Base-by-base conservation (phyloP, 2,113 vertebrate genomes). In the Nothocercus nigrocapillus region DNA sequence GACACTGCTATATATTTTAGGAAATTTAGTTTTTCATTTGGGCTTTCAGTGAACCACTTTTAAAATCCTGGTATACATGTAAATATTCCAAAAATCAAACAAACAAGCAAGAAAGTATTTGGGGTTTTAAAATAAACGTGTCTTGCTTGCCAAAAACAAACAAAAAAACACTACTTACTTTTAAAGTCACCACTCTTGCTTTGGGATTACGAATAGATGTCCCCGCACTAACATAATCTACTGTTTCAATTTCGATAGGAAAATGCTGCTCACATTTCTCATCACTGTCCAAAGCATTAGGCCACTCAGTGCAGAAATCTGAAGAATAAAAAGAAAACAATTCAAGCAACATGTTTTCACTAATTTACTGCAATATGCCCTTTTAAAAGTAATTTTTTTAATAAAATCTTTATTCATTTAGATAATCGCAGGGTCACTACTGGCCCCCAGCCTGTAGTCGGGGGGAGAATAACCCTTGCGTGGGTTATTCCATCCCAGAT, bases 281-380 rank as follows among this genome's bases (percentile, higher is more conserved):
- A 73, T 99, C 98, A 2, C 97, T 98, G 96, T 98, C 98, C 89
- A 99, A 95, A 56, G 97, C 97, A 25, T 98, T 95, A 12, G 99
- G 99, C 99, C 99, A 99, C 79, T 98, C 98, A 24, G 99, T 99
- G 79, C 99, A 99, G 97, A 99, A 99, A 15, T 98, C 99, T 99
- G 88, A 69, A 20, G 40, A 63, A 94, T 11, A 91, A 75, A 96
- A 80, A 94, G 30, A 83, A 81, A 94, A 78, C 16, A 62, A 32
- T 47, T 13, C 4, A 47, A 59, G 7, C 85, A 81, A 13, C 7
- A 78, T 5, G 17, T 17, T 28, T 38, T 19, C 3, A 5, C 4
- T 24, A 38, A 64, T 21, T 32, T 32, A 81, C 9, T 70, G 13
- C 20, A 63, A 67, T 21, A 0, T 3, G 32, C 59, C 4, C 63